phyloP scores from a whole-genome alignment of 2,888 invertebrate genomes.

The Drosophila helvetica region DNA sequence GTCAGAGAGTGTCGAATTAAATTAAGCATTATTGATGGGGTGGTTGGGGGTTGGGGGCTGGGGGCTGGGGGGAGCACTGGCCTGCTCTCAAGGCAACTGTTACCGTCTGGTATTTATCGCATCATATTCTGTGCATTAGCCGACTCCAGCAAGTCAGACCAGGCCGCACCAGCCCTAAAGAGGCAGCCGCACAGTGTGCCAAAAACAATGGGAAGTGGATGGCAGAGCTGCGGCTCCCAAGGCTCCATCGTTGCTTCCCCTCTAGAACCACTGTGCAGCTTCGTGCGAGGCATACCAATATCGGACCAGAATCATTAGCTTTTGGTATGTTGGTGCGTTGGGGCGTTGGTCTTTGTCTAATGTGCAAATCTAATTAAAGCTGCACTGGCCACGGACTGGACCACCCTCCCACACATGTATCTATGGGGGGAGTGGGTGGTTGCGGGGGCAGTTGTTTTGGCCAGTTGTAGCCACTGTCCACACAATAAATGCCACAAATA shows the following conservation, averaged over 20 bases:
- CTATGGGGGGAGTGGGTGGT: constrained; percentile 38
- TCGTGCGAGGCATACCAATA: constrained; percentile 69
- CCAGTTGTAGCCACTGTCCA: constrained; percentile 47
- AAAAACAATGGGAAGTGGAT: not conserved
- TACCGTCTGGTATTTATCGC: constrained; percentile 62
- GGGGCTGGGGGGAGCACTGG: too few relatives aligned
- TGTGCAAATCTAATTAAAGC: constrained; percentile 79
- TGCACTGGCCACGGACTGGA: constrained; percentile 49
- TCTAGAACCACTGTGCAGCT: constrained; percentile 14
- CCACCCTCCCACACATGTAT: not conserved
- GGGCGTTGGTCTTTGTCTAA: constrained; percentile 49
- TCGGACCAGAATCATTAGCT: constrained; percentile 64
- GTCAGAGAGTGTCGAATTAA: constrained; percentile 59
- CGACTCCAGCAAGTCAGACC: constrained; percentile 24
- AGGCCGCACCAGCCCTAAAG: constrained; percentile 43
- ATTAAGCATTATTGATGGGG: constrained; percentile 79
- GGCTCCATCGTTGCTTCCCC: too few relatives aligned
- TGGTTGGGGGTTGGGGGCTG: too few relatives aligned
- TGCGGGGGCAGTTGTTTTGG: constrained; percentile 44
- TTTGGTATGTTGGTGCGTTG: not conserved
- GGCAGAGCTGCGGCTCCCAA: too few relatives aligned
- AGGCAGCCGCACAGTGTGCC: constrained; percentile 32
- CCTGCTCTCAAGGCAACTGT: constrained; percentile 25
- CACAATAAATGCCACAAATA: constrained; percentile 81
- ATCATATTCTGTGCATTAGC: constrained; percentile 35